Conservation (phyloP, 2,797 vertebrate species). For the Ptychobarbus kaznakovi region DNA sequence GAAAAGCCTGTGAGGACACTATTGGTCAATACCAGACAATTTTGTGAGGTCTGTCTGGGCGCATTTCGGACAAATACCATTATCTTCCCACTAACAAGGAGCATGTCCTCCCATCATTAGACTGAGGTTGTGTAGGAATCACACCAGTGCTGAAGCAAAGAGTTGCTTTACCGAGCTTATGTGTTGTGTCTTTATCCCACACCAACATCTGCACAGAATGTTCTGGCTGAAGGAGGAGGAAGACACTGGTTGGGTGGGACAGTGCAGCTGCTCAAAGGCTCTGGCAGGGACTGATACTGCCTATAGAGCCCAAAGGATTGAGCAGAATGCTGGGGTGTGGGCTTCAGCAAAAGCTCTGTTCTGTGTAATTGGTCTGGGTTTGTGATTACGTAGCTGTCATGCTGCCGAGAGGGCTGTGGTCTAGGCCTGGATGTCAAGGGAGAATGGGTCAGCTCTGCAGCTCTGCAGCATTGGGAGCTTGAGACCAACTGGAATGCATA, state of each 20-base stretch:
- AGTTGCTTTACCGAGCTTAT: conserved; percentile 34
- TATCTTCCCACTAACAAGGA: not conserved
- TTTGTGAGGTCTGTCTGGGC: not conserved
- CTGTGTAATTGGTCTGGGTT: conserved; percentile 58
- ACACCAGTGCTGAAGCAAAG: not conserved
- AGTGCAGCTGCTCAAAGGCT: conserved; percentile 59
- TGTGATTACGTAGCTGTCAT: conserved; percentile 54
- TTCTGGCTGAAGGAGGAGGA: conserved; percentile 51
- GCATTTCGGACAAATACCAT: not conserved
- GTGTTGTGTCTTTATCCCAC: conserved; percentile 48
- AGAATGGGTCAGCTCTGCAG: conserved; percentile 44
- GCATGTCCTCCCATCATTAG: conserved; percentile 1
- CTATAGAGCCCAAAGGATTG: conserved; percentile 48
- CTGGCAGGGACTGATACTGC: conserved; percentile 46
- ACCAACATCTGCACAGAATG: conserved; percentile 61
- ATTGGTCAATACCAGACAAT: not conserved
- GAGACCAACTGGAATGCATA: conserved; percentile 50
- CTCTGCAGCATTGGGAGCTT: conserved; percentile 30
- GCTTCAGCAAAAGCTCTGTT: conserved; percentile 44
- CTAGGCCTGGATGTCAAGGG: conserved; percentile 46
- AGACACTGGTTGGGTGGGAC: conserved; percentile 55
- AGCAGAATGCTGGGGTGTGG: conserved; percentile 55
- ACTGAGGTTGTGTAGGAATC: not conserved
- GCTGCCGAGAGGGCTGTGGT: conserved; percentile 40
- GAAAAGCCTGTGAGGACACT: not conserved